Evolutionary conservation across 2,797 vertebrate genomes (phyloP).

Genomic region (Cuculus canorus): DNA sequence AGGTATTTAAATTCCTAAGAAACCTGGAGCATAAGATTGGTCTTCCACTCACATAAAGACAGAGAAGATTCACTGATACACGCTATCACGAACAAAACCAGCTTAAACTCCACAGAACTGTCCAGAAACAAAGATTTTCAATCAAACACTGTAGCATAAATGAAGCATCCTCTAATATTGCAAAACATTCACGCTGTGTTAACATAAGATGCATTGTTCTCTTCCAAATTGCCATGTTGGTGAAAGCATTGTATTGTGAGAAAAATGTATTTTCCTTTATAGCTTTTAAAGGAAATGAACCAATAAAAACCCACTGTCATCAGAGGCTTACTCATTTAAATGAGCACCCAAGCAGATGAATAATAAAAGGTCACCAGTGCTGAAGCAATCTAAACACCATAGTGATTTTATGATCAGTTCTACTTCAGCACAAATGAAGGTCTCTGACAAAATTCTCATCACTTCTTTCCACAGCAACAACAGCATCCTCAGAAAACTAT

Average conservation of each 20-base stretch:
- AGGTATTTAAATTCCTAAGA: not conserved
- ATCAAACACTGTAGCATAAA: not conserved
- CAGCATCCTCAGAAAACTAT: not conserved
- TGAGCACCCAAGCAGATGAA: not conserved
- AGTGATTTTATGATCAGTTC: slow-evolving; percentile 2
- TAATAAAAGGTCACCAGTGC: slow-evolving; percentile 1
- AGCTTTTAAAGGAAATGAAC: slow-evolving; percentile 43
- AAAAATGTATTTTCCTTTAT: not conserved
- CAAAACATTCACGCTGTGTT: not conserved
- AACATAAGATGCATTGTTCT: not conserved
- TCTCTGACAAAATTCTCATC: not conserved
- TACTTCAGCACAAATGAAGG: not conserved
- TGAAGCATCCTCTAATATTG: not conserved
- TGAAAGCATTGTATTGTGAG: slow-evolving; percentile 22
- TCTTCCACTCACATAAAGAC: not conserved
- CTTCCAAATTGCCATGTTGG: not conserved
- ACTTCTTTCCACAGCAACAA: not conserved
- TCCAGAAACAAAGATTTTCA: not conserved
- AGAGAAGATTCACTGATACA: not conserved
- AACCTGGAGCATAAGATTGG: not conserved
- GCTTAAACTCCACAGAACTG: not conserved
- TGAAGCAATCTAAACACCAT: slow-evolving; percentile 9
- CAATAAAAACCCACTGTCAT: slow-evolving; percentile 4
- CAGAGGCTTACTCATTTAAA: not conserved
- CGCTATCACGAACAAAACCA: not conserved